These are phyloP conservation scores for Petrocephalus schoutedeni DNA, from an alignment of 2,797 vertebrate species.

Conservation along the genomic window DNA sequence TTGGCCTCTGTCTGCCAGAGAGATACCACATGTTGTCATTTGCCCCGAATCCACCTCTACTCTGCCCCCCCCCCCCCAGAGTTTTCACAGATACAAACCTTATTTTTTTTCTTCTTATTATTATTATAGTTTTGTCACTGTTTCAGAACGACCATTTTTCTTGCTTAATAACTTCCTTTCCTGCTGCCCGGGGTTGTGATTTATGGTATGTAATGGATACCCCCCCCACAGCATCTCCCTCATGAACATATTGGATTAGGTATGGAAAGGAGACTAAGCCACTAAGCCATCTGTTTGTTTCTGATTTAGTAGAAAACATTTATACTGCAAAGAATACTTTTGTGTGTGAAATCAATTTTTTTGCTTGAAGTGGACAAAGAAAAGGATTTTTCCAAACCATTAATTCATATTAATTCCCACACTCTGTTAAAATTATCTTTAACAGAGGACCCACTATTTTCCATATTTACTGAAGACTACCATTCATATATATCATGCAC, in stretches of 20 bases:
- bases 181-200: not conserved
- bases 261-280: not conserved
- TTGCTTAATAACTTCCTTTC: not conserved
- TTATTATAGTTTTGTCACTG: not conserved
- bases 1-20: not conserved
- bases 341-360: not conserved
- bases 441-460: not conserved
- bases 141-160: not conserved
- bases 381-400: not conserved
- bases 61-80: not conserved
- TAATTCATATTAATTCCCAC: not conserved
- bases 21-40: not conserved
- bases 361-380: not conserved
- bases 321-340: not conserved
- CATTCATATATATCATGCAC: not conserved
- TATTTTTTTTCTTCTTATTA: not conserved
- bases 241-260: not conserved
- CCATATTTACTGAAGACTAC: not conserved
- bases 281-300: not conserved
- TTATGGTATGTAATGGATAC: not conserved
- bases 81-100: not conserved
- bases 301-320: not conserved
- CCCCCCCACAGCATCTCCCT: not conserved
- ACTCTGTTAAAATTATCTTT: not conserved
- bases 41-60: not conserved